Percentiles rank a stretch among this genome's conserved stretches.
These are phyloP conservation scores for Tyria jacobaeae DNA, from an alignment of 2,888 invertebrate species.

Conservation along the genomic window DNA sequence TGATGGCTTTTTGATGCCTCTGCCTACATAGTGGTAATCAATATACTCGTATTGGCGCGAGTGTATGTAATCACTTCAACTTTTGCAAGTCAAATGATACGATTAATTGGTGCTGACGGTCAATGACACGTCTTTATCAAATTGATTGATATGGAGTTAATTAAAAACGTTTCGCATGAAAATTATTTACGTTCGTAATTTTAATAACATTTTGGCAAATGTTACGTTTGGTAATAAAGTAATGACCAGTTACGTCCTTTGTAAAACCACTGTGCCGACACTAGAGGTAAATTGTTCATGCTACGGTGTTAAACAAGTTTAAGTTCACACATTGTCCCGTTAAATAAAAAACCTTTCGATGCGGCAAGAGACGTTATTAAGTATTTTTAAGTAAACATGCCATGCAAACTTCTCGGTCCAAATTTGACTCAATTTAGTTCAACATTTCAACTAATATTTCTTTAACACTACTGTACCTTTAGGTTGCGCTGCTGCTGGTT, in stretches of 20 bases:
- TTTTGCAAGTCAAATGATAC: slow-evolving; percentile 6
- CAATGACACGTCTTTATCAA: slow-evolving; percentile 6
- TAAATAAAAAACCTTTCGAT: background rate
- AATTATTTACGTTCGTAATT: background rate
- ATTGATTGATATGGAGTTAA: slow-evolving; percentile 9
- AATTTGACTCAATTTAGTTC: too few relatives aligned
- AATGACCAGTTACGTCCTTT: slow-evolving; percentile 1
- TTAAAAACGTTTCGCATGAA: background rate
- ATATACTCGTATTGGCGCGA: too few relatives aligned
- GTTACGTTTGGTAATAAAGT: background rate
- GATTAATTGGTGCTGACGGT: slow-evolving; percentile 3
- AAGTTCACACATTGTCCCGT: background rate
- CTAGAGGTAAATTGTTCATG: background rate
- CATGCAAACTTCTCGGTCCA: too few relatives aligned
- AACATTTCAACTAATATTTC: too few relatives aligned
- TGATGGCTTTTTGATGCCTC: too few relatives aligned
- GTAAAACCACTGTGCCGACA: background rate
- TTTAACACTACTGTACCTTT: too few relatives aligned
- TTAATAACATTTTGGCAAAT: background rate
- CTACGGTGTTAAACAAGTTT: background rate
- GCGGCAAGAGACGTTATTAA: too few relatives aligned
- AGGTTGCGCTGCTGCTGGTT: too few relatives aligned
- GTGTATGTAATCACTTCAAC: background rate
- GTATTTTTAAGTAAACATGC: too few relatives aligned
- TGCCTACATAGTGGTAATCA: too few relatives aligned